phyloP scores from a whole-genome alignment of 2,797 vertebrate genomes.

The Alcedo atthis region DNA sequence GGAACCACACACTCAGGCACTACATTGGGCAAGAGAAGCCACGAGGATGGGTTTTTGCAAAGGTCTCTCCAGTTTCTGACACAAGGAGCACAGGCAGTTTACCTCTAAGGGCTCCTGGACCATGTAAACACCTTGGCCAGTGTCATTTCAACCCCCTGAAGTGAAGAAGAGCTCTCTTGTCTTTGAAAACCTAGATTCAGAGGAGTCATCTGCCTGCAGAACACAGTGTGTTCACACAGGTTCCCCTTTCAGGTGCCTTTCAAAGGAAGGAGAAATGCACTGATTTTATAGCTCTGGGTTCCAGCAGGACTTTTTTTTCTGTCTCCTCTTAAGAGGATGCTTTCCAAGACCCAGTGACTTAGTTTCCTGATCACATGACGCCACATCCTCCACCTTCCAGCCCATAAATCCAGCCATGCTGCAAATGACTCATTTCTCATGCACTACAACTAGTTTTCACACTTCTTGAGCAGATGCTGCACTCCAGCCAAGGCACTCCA shows the following conservation, averaged over 20 bases:
- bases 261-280: neutral
- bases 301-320: neutral
- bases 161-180: neutral
- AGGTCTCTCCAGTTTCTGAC: neutral
- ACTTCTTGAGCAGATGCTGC: neutral
- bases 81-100: neutral
- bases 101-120: neutral
- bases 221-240: neutral
- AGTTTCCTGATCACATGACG: neutral
- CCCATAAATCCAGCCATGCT: neutral
- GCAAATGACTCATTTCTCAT: neutral
- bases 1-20: rapidly evolving
- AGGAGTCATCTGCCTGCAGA: neutral
- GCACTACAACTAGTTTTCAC: neutral
- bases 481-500: neutral
- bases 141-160: neutral
- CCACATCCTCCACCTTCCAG: neutral
- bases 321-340: neutral
- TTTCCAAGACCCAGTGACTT: neutral
- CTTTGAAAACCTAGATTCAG: neutral
- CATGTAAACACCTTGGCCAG: neutral
- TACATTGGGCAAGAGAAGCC: neutral
- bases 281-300: neutral
- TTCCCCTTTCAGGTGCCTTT: neutral
- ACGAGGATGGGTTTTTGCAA: neutral